phyloP scores from a whole-genome alignment of 1,140 invertebrate genomes.

The Adelges cooleyi region DNA sequence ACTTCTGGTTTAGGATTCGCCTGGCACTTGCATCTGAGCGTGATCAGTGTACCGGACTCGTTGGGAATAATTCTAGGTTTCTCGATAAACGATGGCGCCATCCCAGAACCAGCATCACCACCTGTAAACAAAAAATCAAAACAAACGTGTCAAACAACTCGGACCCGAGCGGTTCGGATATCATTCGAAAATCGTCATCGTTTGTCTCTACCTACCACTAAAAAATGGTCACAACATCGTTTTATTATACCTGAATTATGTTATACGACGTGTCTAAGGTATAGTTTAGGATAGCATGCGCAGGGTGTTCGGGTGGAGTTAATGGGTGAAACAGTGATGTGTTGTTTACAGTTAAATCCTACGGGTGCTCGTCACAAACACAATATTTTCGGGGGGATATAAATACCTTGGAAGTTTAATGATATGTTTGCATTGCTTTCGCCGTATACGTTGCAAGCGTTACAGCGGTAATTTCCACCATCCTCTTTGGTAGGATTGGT shows the following conservation, averaged over 20 bases:
- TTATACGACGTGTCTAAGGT: no score
- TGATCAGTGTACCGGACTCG: constrained; percentile 85
- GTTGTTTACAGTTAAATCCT: no score
- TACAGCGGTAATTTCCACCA: constrained; percentile 96
- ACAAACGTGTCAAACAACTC: no score
- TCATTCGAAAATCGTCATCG: no score
- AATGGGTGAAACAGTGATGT: no score
- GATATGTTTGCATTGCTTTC: constrained; percentile 99
- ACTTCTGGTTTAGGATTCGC: constrained; percentile 81
- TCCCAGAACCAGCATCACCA: constrained; percentile 76
- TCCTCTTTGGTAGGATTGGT: constrained; percentile 87
- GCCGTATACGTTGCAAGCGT: constrained; percentile 94
- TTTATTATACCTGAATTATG: no score
- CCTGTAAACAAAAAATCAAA: constrained; percentile 44
- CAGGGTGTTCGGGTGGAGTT: no score
- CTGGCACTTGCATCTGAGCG: constrained; percentile 90
- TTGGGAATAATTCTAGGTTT: constrained; percentile 97
- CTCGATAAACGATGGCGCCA: constrained; percentile 88
- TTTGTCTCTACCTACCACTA: no score
- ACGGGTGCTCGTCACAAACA: no score
- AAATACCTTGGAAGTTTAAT: constrained; percentile 94
- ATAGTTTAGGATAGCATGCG: no score
- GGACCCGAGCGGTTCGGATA: no score
- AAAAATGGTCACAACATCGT: no score
- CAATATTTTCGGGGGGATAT: background rate